Evolutionary conservation across 2,797 vertebrate genomes (phyloP).

Genomic region (Microctenopoma stevenorrisi): DNA sequence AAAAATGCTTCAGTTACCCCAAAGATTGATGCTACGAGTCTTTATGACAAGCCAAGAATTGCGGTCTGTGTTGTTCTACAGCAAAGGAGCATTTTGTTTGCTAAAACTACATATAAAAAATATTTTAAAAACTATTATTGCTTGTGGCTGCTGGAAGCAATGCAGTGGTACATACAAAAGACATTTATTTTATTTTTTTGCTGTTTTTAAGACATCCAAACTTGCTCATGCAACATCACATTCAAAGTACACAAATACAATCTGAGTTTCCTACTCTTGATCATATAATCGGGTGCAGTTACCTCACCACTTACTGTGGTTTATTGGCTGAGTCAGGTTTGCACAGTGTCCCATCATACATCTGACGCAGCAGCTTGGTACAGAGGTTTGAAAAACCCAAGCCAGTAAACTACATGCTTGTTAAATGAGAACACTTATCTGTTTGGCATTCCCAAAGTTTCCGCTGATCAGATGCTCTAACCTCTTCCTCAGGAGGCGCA

Average conservation of each 20-base stretch:
- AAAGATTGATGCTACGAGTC: constrained; percentile 12
- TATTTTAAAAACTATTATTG: constrained; percentile 18
- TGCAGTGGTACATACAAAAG: background rate
- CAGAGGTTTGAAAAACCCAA: constrained; percentile 31
- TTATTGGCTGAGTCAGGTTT: constrained; percentile 23
- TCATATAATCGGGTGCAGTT: constrained; percentile 11
- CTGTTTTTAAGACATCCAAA: background rate
- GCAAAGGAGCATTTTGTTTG: background rate
- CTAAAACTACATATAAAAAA: constrained; percentile 19
- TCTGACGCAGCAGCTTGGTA: constrained; percentile 38
- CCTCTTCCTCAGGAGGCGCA: too few species aligned
- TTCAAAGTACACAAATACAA: constrained; percentile 2
- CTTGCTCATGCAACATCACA: constrained; percentile 7
- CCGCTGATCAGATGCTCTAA: constrained; percentile 23
- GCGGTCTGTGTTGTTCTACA: constrained; percentile 2
- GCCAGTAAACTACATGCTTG: constrained; percentile 21
- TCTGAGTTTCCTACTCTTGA: background rate
- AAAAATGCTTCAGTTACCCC: constrained; percentile 30
- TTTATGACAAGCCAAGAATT: constrained; percentile 14
- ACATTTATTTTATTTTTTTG: background rate
- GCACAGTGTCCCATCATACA: constrained; percentile 23
- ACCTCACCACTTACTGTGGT: constrained; percentile 15
- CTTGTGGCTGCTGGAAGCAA: constrained; percentile 9
- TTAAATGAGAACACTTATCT: constrained; percentile 55
- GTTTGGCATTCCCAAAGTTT: constrained; percentile 58